Evolutionary conservation across 2,113 vertebrate genomes (phyloP).

Genomic region (Megaceryle torquata): DNA sequence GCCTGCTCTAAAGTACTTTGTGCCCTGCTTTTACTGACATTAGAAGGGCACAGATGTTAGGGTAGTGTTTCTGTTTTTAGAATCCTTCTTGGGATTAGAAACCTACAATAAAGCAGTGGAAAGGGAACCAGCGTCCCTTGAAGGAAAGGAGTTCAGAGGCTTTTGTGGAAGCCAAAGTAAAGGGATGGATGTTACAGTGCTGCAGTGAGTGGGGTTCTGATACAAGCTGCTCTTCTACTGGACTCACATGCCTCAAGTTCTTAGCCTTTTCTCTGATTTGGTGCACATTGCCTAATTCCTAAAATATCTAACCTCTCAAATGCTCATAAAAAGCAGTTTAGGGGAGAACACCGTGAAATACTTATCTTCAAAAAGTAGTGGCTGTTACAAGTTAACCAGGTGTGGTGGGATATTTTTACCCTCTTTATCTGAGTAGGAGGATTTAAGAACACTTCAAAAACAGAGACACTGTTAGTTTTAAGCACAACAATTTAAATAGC

Average conservation of each 20-base stretch:
- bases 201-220: not conserved
- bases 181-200: not conserved
- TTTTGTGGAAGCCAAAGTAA: not conserved
- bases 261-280: not conserved
- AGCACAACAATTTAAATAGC: not conserved
- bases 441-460: not conserved
- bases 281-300: not conserved
- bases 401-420: not conserved
- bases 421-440: not conserved
- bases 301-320: not conserved
- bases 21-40: slow-evolving; percentile 8
- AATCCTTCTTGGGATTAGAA: not conserved
- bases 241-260: accelerated
- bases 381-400: not conserved
- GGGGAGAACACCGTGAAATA: not conserved
- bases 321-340: not conserved
- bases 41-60: slow-evolving; percentile 20
- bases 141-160: not conserved
- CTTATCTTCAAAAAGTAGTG: not conserved
- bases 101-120: not conserved
- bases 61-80: not conserved
- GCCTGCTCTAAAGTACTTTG: not conserved
- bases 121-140: not conserved
- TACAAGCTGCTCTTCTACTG: not conserved
- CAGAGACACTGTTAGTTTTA: not conserved